Conservation (phyloP, 2,797 vertebrate species). For the Spinus pinus region DNA sequence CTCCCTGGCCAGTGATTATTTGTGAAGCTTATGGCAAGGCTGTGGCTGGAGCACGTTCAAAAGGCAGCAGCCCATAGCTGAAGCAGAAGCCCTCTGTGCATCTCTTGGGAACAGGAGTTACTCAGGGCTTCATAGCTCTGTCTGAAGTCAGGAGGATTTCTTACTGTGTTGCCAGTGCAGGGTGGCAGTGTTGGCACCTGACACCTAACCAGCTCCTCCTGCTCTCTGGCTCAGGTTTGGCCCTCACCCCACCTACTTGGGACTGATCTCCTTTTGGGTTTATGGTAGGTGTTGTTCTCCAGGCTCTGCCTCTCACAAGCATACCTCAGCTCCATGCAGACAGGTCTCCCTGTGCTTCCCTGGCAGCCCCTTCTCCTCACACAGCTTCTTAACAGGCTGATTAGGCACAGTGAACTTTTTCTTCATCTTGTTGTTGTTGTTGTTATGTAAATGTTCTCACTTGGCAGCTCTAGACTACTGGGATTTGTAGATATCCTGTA, state of each 20-base stretch:
- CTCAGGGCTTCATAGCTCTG: background rate
- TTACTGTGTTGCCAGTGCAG: background rate
- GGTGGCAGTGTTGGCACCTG: background rate
- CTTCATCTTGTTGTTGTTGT: background rate
- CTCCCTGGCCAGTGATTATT: background rate
- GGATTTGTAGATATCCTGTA: background rate
- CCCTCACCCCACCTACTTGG: rapidly evolving
- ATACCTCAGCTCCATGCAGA: background rate
- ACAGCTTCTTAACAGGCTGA: background rate
- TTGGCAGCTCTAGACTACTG: background rate
- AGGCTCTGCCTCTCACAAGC: background rate
- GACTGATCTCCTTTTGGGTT: background rate
- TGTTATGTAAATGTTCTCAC: background rate
- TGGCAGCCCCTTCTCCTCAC: background rate
- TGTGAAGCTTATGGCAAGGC: background rate
- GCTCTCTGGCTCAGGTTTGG: background rate
- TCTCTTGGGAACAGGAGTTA: background rate
- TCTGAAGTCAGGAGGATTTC: rapidly evolving
- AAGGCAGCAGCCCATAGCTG: background rate
- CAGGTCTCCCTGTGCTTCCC: background rate
- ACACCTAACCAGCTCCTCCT: background rate
- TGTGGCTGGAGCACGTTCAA: background rate
- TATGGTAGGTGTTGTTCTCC: background rate
- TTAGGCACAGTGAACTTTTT: background rate
- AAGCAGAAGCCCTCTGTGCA: background rate